These are phyloP conservation scores for Albula glossodonta DNA, from an alignment of 2,113 vertebrate genomes.

Conservation along the genomic window DNA sequence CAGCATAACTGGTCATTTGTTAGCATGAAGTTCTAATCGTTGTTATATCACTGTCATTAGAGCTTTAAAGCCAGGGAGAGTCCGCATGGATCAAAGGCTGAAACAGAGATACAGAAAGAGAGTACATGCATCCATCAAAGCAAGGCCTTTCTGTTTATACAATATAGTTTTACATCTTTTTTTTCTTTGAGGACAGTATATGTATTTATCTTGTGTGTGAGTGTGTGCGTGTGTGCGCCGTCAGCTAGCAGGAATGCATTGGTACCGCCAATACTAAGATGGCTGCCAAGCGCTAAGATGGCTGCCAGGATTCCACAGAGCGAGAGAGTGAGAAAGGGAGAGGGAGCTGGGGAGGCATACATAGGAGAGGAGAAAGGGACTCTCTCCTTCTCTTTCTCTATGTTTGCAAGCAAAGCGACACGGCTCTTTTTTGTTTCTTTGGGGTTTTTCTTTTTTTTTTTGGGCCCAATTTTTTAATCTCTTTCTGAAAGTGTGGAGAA, in stretches of 20 bases:
- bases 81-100: background rate
- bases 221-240: slow-evolving; percentile 55
- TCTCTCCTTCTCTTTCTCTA: background rate
- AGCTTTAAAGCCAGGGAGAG: background rate
- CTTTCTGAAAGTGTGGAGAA: background rate
- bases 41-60: too few relatives aligned
- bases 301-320: slow-evolving; percentile 84
- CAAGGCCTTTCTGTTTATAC: background rate
- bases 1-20: background rate
- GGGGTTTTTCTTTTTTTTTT: background rate
- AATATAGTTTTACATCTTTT: background rate
- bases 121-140: background rate
- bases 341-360: slow-evolving; percentile 41
- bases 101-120: background rate
- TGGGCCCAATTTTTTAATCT: slow-evolving; percentile 16
- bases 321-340: slow-evolving; percentile 54
- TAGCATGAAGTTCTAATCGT: background rate
- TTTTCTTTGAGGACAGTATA: slow-evolving; percentile 23
- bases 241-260: slow-evolving; percentile 75
- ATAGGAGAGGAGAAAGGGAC: slow-evolving; percentile 41
- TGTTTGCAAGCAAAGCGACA: slow-evolving; percentile 16
- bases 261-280: slow-evolving; percentile 86
- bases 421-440: background rate
- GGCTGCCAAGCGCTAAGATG: slow-evolving; percentile 95
- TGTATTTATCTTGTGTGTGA: slow-evolving; percentile 36